Evolutionary conservation across 2,888 invertebrate genomes (phyloP), one percentile per base, ranked within the genome.

Genomic region (Lasiommata megera): DNA sequence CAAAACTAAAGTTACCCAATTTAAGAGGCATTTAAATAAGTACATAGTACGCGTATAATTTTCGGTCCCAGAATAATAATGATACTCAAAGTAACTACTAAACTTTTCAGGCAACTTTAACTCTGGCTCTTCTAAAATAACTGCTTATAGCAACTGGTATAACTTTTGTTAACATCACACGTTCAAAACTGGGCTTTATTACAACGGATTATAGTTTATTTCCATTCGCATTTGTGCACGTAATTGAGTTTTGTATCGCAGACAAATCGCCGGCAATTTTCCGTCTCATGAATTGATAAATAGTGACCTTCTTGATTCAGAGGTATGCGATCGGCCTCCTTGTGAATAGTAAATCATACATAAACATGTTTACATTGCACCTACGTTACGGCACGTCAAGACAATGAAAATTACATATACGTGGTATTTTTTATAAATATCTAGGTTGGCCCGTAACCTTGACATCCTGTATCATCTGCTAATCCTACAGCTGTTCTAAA

Each of bases 261-360:
- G 57, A 57, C 57, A 57, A 57, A 57, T 57, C 52, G 40, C 43
- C 52, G 57, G 40, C 52, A 52, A 46, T 57, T 57, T 67, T 65
- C 72, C 68, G 64, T 68, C 68, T 63, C 68, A 63, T 71, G 69
- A 71, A 70, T 72, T 68, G 62, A 69, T 72, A 71, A 70, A 40
- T 54, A 63, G 58, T 66, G 74, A 71, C 80, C 82, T 82, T 77
- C 73, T 73, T 64, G 64, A 65, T 69, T 64, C 65, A 65, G 63
- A 63, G 68, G 70, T 64, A 71, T 72, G 70, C 66, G 69, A 58
- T 62, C 68, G 72, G 62, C 74, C 76, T 77, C 70, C 66, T 60
- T 64, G 47, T 73, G 79, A 75, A 81, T 82, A 78, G 65, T 70
- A 76, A 80, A 74, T 59, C 40, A 62, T 64, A 67, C 63, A 54